A percentile compares a stretch with the other conserved stretches of the same genome.
These are phyloP conservation scores for Anoplolepis gracilipes DNA, from an alignment of 1,140 invertebrate genomes.

Conservation along the genomic window DNA sequence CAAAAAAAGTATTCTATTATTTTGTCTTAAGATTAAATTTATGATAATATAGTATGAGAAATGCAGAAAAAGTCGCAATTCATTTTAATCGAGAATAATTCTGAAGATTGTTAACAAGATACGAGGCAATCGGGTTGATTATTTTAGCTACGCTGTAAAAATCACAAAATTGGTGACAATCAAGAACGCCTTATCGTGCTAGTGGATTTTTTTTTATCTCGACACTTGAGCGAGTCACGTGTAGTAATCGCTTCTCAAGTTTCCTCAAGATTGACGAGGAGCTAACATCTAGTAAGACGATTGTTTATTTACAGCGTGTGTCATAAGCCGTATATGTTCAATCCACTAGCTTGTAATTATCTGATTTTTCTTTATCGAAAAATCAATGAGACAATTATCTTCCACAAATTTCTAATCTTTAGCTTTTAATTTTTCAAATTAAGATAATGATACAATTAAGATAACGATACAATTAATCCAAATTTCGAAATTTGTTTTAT, in stretches of 20 bases:
- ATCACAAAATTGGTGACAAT: conserved; percentile 35
- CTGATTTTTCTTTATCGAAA: too few species aligned
- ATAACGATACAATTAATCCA: neutral
- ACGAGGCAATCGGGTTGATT: neutral
- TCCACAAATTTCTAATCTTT: neutral
- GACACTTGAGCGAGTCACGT: conserved; percentile 12
- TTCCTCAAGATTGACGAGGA: conserved; percentile 62
- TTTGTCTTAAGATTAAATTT: neutral
- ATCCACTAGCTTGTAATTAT: too few species aligned
- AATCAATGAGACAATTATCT: neutral
- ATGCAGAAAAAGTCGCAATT: neutral
- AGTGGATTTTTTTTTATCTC: conserved; percentile 35
- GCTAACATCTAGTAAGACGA: conserved; percentile 46
- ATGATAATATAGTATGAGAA: too few species aligned
- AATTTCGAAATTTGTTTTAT: neutral
- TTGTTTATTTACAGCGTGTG: conserved; percentile 52
- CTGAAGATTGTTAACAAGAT: neutral
- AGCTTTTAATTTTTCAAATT: too few species aligned
- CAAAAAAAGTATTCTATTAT: neutral
- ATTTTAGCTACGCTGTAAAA: neutral
- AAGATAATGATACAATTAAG: too few species aligned
- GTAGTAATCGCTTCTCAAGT: conserved; percentile 28
- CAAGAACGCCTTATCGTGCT: conserved; percentile 16
- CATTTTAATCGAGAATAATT: neutral
- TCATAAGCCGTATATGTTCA: neutral